Evolutionary conservation across 2,797 vertebrate species (phyloP).

Genomic region (Crypturellus tataupa): DNA sequence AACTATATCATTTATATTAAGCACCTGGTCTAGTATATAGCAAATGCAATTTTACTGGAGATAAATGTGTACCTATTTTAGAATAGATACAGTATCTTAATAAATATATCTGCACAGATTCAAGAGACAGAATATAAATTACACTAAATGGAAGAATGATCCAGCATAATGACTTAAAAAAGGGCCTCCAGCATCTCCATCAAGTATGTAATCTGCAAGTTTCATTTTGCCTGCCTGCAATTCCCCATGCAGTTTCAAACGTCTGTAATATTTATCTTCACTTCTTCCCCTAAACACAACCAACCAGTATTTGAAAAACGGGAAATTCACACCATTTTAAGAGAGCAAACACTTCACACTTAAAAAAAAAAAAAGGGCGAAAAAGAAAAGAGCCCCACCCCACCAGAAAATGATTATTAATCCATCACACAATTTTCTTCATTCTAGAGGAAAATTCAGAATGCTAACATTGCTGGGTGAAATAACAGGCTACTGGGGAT

Average conservation of each 20-base stretch:
- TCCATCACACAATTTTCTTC: background rate
- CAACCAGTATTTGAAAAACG: background rate
- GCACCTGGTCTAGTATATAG: background rate
- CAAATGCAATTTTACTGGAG: conserved; percentile 30
- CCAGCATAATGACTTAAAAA: conserved; percentile 23
- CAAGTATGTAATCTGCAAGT: background rate
- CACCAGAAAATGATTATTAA: conserved; percentile 22
- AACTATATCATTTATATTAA: background rate
- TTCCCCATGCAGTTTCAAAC: conserved; percentile 3
- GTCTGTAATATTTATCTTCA: conserved; percentile 24
- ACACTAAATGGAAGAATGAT: conserved; percentile 24
- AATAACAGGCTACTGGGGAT: background rate
- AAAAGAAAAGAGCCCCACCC: background rate
- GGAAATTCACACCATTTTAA: background rate
- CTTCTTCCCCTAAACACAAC: background rate
- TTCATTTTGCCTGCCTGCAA: conserved; percentile 14
- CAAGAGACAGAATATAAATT: conserved; percentile 34
- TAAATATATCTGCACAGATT: conserved; percentile 5
- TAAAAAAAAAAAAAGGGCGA: background rate
- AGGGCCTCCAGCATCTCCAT: conserved; percentile 35
- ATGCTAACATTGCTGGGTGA: background rate
- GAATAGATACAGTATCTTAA: background rate
- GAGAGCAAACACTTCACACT: background rate
- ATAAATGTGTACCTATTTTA: background rate
- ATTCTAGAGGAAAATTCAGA: background rate